Base-by-base conservation (phyloP, 2,888 invertebrate genomes). In the Oscheius myriophilus region DNA sequence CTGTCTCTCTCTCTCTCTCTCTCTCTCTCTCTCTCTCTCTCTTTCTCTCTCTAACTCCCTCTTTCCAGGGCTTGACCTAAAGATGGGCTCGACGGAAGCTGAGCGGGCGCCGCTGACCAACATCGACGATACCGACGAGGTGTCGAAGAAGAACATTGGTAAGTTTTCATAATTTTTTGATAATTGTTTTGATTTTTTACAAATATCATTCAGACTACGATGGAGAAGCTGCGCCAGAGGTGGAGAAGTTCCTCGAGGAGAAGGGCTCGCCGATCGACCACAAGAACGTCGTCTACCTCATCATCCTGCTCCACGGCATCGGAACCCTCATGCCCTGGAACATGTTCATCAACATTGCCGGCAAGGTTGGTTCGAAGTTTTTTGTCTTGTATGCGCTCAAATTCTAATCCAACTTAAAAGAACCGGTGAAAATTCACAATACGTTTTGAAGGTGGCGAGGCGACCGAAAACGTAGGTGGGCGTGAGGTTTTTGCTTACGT, bases 251-350 rank as follows among this genome's bases (percentile, higher is more conserved):
- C 49, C 23, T 61, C 39, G 61, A 46, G 25, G 49, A 49, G n/a
- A 25, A 18, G 7, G 26, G n/a, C 7, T 33, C n/a, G 16, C 61
- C 61, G 18, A 25, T 61, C 49, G 76, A 78, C 62, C 58, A 11
- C 4, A 41, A 45, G 6, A 73, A 78, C 51, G 26, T 78, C 26
- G 78, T 78, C 51, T 78, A 72, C 88, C 88, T 94, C 65, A 95
- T 94, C 70, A 91, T 97, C 87, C 81, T 96, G 79, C 90, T 96
- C 59, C 96, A 97, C 88, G 98, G 97, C 11, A 90, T 98, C 76
- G 97, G 96, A 51, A 92, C 93, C 0, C 90, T 93, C 71, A 95
- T 95, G 90, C 95, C 97, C 16, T 98, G 97, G 97, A 98, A 98
- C 88, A 96, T 96, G 95, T 96, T 98, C 88, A 96, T 98, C 87